Conservation (phyloP, 1,140 invertebrate genomes). For the Vanessa tameamea region DNA sequence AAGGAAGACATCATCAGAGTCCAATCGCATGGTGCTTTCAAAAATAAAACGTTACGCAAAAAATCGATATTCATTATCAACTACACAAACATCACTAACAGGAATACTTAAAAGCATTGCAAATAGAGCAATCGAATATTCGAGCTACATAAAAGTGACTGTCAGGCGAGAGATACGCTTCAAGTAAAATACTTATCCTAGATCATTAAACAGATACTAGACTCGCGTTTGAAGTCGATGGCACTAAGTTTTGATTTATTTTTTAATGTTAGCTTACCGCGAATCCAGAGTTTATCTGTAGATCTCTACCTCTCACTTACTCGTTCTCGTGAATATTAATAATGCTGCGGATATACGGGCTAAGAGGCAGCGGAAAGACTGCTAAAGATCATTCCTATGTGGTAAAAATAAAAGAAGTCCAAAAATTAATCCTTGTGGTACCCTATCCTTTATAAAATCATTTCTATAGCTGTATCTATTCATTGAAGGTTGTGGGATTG, state of each 20-base stretch:
- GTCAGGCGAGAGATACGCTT: constrained; percentile 14
- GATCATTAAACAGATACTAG: constrained; percentile 8
- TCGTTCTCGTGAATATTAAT: constrained; percentile 38
- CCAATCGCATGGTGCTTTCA: no score
- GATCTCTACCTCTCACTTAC: constrained; percentile 39
- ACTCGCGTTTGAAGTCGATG: constrained; percentile 11
- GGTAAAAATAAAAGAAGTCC: no score
- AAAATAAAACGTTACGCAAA: no score
- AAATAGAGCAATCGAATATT: constrained; percentile 4
- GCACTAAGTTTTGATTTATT: constrained; percentile 21
- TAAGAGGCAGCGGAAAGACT: background rate
- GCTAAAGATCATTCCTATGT: no score
- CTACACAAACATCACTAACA: no score
- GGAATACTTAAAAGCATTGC: constrained; percentile 9
- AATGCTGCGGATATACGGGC: background rate
- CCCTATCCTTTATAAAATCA: no score
- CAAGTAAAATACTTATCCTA: constrained; percentile 20
- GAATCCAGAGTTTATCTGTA: constrained; percentile 17
- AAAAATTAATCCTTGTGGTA: no score
- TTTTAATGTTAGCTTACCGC: constrained; percentile 27
- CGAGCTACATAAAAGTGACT: background rate
- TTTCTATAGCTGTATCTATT: no score
- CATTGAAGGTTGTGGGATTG: no score
- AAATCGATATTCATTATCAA: no score
- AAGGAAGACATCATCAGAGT: no score